Base-by-base conservation (phyloP, 2,888 invertebrate species). In the Leptopilina myrica region DNA sequence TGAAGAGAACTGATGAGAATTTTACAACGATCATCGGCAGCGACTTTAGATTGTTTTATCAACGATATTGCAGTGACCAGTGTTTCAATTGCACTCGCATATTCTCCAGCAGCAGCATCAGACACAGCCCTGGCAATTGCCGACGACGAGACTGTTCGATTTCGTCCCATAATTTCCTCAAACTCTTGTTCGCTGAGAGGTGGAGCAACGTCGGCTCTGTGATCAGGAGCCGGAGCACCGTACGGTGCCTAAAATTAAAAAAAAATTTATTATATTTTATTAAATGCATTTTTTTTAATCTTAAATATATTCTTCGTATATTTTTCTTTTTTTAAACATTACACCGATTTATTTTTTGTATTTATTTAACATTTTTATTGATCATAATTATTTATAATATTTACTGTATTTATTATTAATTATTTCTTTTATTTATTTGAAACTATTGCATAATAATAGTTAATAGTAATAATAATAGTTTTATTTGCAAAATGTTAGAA, bases 61-160 rank as follows among this genome's bases (percentile, higher is more conserved):
- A 99, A 94, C 9, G 99, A 98, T 88, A 99, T 99, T 8, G 99
- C 99, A 0, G 99, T 99, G 80, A 99, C 98, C 83, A 99, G 94
- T 4, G 99, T 99, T 93, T 99, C 99, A 83, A 99, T 98, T 76
- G 99, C 99, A 92, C 98, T 98, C 2, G 98, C 98, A 92, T 97
- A 98, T 92, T 99, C 99, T 11, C 99, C 98, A 79, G 98, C 97
- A 65, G 98, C 98, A 3, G 99, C 99, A 93, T 99, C 99, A 76
- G 98, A 97, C 62, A 99, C 99, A 12, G 99, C 99, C 81, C 99
- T 93, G 14, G 98, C 97, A 85, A 99, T 99, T 20, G 99, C 99
- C 77, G 98, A 98, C 85, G 98, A 98, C 59, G 98, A 98, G 0
- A 99, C 99, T 9, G 99, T 99, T 86, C 99, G 94, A 93, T 99